A percentile compares a stretch with the other conserved stretches of the same genome.
These are phyloP conservation scores for Sipha maydis DNA, from an alignment of 2,888 invertebrate species.

Conservation along the genomic window DNA sequence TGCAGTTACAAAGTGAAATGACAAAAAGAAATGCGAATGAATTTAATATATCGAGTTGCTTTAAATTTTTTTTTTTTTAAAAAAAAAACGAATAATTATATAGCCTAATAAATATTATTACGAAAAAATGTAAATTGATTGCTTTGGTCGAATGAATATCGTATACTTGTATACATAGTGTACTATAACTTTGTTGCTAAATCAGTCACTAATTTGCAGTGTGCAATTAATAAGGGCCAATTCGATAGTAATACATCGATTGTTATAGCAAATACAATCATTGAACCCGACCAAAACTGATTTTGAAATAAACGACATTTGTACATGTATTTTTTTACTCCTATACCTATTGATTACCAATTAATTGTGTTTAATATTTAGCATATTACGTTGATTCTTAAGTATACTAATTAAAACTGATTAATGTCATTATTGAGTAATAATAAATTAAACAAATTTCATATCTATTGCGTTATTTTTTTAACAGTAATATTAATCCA, in stretches of 20 bases:
- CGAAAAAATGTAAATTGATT: background rate
- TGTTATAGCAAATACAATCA: background rate
- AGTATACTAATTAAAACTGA: background rate
- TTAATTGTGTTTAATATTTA: background rate
- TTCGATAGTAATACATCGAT: background rate
- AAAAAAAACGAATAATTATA: too few species aligned
- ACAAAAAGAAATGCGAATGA: background rate
- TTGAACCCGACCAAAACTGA: background rate
- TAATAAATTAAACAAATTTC: too few species aligned
- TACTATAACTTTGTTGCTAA: background rate
- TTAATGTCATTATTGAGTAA: background rate
- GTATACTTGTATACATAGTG: background rate
- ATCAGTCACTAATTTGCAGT: background rate
- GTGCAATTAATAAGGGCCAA: background rate
- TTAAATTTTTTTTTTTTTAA: too few species aligned
- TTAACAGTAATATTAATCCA: too few species aligned
- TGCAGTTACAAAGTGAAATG: background rate
- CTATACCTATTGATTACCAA: background rate
- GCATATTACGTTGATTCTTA: background rate
- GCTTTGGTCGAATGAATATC: background rate
- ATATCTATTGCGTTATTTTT: too few species aligned
- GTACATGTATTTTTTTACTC: background rate
- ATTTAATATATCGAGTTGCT: too few species aligned
- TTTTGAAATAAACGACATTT: background rate
- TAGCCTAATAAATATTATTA: background rate